A percentile compares a stretch with the other conserved stretches of the same genome.
These are phyloP conservation scores for Montipora sp. DNA, from an alignment of 64 coral and sea anemone species.

Conservation along the genomic window DNA sequence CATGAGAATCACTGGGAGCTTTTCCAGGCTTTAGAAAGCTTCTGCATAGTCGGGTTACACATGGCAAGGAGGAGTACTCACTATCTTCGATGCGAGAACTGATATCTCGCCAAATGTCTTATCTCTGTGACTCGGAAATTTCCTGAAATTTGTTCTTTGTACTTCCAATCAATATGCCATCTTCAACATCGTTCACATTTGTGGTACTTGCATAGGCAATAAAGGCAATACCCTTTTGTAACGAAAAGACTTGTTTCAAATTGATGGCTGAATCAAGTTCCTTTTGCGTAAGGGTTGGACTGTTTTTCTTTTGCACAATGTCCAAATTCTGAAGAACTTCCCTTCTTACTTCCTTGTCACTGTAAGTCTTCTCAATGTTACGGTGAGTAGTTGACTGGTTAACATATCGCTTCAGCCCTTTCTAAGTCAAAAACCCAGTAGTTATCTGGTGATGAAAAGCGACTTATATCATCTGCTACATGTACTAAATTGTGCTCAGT, in stretches of 20 bases:
- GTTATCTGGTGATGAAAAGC: slow-evolving; percentile 72
- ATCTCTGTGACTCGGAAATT: too few species aligned
- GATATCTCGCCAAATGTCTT: too few species aligned
- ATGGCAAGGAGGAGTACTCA: slow-evolving; percentile 1
- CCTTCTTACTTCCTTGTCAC: slow-evolving; percentile 55
- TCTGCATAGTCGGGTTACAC: background rate
- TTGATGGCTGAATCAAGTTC: too few species aligned
- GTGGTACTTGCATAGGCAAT: too few species aligned
- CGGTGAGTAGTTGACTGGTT: slow-evolving; percentile 44
- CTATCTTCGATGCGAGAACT: background rate
- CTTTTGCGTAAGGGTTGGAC: too few species aligned
- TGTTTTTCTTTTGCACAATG: slow-evolving; percentile 1
- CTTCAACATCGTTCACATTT: too few species aligned
- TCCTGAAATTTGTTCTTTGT: too few species aligned
- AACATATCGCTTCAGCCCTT: slow-evolving; percentile 68
- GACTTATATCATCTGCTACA: slow-evolving; percentile 43
- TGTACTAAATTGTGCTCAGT: slow-evolving; percentile 65
- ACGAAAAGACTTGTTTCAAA: too few species aligned
- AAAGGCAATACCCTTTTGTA: too few species aligned
- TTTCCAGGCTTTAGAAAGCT: slow-evolving; percentile 54
- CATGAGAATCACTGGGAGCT: too few species aligned
- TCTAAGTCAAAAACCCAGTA: slow-evolving; percentile 62
- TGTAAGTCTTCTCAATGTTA: slow-evolving; percentile 65
- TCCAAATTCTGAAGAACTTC: slow-evolving; percentile 66
- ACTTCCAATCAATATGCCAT: too few species aligned